These are phyloP conservation scores for Ibycter americanus DNA, from an alignment of 2,797 vertebrate species.

Conservation along the genomic window DNA sequence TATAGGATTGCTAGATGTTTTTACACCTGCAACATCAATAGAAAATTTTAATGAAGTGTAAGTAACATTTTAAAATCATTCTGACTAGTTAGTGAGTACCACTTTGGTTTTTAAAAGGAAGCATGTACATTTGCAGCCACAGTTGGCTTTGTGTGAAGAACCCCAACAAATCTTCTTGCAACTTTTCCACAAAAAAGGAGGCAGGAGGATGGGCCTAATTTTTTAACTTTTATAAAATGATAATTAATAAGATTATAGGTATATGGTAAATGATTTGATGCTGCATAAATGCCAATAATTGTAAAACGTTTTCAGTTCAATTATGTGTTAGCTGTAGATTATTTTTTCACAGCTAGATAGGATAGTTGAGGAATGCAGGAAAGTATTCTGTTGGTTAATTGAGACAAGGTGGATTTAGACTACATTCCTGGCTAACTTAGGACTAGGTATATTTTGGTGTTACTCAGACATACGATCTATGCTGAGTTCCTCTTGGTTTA, in stretches of 20 bases:
- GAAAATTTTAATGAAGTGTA: constrained; percentile 97
- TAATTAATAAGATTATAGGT: background rate
- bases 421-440: background rate
- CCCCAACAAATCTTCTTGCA: background rate
- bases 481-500: background rate
- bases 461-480: background rate
- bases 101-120: background rate
- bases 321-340: background rate
- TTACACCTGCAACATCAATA: constrained; percentile 90
- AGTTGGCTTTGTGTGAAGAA: background rate
- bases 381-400: background rate
- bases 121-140: background rate
- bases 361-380: background rate
- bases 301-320: background rate
- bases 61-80: constrained; percentile 55
- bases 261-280: background rate
- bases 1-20: constrained; percentile 95
- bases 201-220: background rate
- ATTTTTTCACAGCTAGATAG: background rate
- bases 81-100: background rate
- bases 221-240: background rate
- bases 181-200: background rate
- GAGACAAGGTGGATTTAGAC: background rate
- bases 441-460: background rate
- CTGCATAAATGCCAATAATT: background rate